Conservation (phyloP, 2,888 invertebrate species). For the Leptinotarsa tumamoca region DNA sequence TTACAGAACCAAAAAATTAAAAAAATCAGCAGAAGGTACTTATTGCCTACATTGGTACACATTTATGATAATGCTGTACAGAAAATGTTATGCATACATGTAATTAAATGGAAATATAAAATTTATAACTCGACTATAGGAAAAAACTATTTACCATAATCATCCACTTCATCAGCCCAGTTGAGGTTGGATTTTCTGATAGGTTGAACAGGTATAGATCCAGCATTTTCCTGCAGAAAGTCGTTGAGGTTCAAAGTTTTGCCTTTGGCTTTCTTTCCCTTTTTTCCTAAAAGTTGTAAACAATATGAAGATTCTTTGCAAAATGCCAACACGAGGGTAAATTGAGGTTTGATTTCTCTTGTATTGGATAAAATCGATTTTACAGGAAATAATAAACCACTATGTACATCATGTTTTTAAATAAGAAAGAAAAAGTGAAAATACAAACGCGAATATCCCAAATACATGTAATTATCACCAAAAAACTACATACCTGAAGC, state of each 20-base stretch:
- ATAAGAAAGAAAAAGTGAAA: slow-evolving; percentile 8
- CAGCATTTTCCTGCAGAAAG: slow-evolving; percentile 80
- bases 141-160: slow-evolving; percentile 71
- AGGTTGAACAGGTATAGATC: slow-evolving; percentile 68
- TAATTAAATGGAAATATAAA: too few relatives aligned
- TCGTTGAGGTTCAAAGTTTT: slow-evolving; percentile 84
- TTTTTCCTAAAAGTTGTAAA: slow-evolving; percentile 69
- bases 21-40: too few relatives aligned
- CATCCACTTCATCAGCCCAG: slow-evolving; percentile 89
- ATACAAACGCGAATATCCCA: background rate
- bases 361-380: background rate
- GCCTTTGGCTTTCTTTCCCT: slow-evolving; percentile 88
- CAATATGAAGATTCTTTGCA: slow-evolving; percentile 30
- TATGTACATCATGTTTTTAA: background rate
- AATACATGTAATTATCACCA: slow-evolving; percentile 42
- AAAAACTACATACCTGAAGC: slow-evolving; percentile 52
- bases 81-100: too few relatives aligned
- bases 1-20: too few relatives aligned
- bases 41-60: too few relatives aligned
- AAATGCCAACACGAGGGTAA: slow-evolving; percentile 40
- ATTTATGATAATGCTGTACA: too few relatives aligned
- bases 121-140: background rate
- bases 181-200: slow-evolving; percentile 70
- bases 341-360: slow-evolving; percentile 39
- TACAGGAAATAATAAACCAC: background rate